Conservation (phyloP, 2,888 invertebrate genomes). For the Harpagoxenus sublaevis region DNA sequence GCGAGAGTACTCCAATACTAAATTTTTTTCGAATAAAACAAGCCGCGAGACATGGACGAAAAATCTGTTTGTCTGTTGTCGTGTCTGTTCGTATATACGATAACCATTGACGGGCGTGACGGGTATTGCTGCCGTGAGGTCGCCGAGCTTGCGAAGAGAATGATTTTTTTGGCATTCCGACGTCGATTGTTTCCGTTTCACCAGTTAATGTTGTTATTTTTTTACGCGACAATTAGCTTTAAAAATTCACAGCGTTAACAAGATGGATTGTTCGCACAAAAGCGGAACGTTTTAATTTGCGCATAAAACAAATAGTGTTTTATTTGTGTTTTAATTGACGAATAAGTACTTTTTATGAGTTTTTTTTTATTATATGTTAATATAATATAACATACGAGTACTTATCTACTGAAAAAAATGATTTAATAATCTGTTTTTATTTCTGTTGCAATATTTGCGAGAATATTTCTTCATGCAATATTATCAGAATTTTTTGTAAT, state of each 20-base stretch:
- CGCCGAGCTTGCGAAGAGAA: neutral
- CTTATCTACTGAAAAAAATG: neutral
- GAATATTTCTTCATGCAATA: neutral
- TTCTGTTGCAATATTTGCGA: neutral
- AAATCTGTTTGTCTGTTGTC: conserved; percentile 34
- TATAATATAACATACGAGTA: neutral
- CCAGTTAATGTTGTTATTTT: conserved; percentile 7
- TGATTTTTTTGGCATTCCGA: conserved; percentile 27
- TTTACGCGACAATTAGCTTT: conserved; percentile 13
- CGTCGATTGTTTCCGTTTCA: conserved; percentile 7
- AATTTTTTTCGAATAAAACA: conserved; percentile 34
- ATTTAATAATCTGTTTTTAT: neutral
- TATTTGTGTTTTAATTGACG: neutral
- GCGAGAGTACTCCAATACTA: neutral
- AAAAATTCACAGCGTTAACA: neutral
- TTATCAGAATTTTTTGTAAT: neutral
- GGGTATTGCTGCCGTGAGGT: conserved; percentile 13
- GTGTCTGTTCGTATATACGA: conserved; percentile 6
- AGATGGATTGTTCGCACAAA: neutral
- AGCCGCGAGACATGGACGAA: conserved; percentile 18
- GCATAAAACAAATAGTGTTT: neutral
- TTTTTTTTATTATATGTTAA: conserved; percentile 5
- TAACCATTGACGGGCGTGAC: conserved; percentile 40
- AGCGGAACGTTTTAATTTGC: neutral
- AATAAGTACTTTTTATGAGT: neutral